Evolutionary conservation across 53 echinoderm and acorn worm species (phyloP).

Genomic region (Mesocentrotus franciscanus): DNA sequence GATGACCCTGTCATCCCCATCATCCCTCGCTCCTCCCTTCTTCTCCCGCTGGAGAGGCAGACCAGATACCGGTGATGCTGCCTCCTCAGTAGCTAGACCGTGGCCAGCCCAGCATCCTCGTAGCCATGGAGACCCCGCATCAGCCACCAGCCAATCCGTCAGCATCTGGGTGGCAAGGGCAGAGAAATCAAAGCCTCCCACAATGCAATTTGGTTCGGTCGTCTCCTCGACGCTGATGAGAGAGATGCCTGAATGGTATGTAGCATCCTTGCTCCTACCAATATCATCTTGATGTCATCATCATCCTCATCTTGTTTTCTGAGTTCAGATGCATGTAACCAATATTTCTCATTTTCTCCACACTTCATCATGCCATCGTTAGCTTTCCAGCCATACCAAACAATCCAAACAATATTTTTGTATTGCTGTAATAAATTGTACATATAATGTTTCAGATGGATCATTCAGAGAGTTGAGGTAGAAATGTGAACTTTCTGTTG

Average conservation of each 20-base stretch:
- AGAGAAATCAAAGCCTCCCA: slow-evolving; percentile 34
- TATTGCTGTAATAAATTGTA: slow-evolving; percentile 15
- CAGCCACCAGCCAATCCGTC: slow-evolving; percentile 27
- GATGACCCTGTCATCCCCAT: neutral
- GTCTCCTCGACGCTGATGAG: neutral
- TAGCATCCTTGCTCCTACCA: slow-evolving; percentile 33
- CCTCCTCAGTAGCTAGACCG: neutral
- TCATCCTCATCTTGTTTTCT: slow-evolving; percentile 18
- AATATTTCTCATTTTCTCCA: neutral
- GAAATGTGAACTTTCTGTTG: neutral
- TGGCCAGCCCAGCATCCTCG: slow-evolving; percentile 40
- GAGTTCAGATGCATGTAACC: slow-evolving; percentile 2
- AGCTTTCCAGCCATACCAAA: slow-evolving; percentile 7
- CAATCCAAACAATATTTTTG: slow-evolving; percentile 47
- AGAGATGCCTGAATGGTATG: slow-evolving; percentile 39
- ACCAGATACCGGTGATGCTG: neutral
- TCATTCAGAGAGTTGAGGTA: neutral
- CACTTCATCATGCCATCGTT: slow-evolving; percentile 37
- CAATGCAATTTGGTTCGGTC: slow-evolving; percentile 30
- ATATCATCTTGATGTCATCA: slow-evolving; percentile 29
- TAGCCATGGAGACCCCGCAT: slow-evolving; percentile 20
- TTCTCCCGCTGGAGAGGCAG: slow-evolving; percentile 7
- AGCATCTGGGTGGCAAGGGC: slow-evolving; percentile 29
- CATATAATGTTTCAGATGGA: neutral
- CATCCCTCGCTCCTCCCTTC: neutral